phyloP scores from a whole-genome alignment of 2,797 vertebrate genomes.

The Mus minutoides region DNA sequence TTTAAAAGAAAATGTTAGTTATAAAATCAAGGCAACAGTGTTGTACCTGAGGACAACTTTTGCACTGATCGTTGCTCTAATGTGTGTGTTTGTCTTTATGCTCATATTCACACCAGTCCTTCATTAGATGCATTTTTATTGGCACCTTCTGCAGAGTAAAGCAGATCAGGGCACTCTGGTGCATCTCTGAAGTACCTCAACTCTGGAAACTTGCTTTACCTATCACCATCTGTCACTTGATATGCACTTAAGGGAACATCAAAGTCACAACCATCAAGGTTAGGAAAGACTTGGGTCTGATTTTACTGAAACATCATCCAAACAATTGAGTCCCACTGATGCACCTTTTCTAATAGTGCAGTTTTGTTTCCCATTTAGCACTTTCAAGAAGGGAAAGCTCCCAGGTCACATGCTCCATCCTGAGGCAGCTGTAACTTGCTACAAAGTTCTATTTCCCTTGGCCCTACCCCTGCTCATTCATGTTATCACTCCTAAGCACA shows the following conservation, averaged over 20 bases:
- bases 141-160: constrained; percentile 31
- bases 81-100: background rate
- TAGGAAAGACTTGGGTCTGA: background rate
- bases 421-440: background rate
- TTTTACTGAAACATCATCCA: constrained; percentile 4
- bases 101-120: background rate
- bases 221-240: background rate
- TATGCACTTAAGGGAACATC: background rate
- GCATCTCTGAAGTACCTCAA: background rate
- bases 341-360: background rate
- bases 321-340: background rate
- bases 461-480: background rate
- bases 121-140: background rate
- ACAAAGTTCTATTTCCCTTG: background rate
- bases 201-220: background rate
- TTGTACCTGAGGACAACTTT: background rate
- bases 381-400: constrained; percentile 17
- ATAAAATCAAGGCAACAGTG: background rate
- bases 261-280: background rate
- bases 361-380: constrained; percentile 18
- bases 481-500: background rate
- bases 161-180: background rate
- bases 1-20: background rate
- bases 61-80: background rate
- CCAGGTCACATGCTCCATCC: background rate